Percentiles rank a stretch among this genome's conserved stretches.
Evolutionary conservation across 2,797 vertebrate species (phyloP).

Genomic region (Pampus argenteus): DNA sequence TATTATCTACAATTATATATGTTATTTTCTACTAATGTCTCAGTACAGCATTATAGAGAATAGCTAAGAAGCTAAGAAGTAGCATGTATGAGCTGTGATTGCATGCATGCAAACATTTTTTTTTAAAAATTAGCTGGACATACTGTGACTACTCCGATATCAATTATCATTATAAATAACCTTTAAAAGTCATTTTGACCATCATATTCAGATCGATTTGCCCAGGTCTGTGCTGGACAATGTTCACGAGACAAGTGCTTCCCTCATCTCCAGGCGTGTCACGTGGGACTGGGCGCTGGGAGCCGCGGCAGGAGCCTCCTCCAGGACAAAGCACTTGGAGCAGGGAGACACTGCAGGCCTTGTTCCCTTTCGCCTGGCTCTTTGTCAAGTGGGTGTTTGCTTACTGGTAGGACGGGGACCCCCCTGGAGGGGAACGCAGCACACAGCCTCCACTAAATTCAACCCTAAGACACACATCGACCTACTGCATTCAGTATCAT

Average conservation of each 20-base stretch:
- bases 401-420: constrained; percentile 71
- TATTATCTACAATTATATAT: too few relatives aligned
- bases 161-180: too few relatives aligned
- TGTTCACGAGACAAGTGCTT: constrained; percentile 57
- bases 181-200: too few relatives aligned
- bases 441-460: constrained; percentile 45
- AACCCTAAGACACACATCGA: constrained; percentile 21
- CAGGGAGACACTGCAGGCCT: constrained; percentile 77
- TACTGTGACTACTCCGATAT: too few relatives aligned
- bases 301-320: constrained; percentile 69
- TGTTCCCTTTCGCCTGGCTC: constrained; percentile 75
- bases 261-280: constrained; percentile 78
- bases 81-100: too few relatives aligned
- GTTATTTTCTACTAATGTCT: too few relatives aligned
- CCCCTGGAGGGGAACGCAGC: constrained; percentile 58
- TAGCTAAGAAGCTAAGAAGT: too few relatives aligned
- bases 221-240: constrained; percentile 30
- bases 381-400: constrained; percentile 81
- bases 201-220: background rate
- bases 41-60: too few relatives aligned
- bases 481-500: constrained; percentile 28
- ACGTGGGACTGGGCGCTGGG: constrained; percentile 69
- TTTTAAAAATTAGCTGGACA: too few relatives aligned
- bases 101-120: too few relatives aligned
- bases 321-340: constrained; percentile 77